A percentile compares a stretch with the other conserved stretches of the same genome.
Conservation (phyloP, 2,888 invertebrate genomes). For the Apamea crenata region DNA sequence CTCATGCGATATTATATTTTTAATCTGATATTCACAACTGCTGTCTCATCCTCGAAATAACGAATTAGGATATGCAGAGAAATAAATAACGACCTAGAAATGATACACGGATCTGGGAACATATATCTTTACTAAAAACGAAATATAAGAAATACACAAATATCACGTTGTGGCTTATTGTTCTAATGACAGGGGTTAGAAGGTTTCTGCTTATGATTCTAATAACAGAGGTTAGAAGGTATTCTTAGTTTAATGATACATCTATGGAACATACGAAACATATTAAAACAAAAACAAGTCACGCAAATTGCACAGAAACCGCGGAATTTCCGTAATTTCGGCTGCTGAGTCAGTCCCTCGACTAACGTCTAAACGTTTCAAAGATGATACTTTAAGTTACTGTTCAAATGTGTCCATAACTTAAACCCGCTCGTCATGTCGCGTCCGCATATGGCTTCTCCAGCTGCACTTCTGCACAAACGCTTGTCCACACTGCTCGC, state of each 20-base stretch:
- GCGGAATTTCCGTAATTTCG: neutral
- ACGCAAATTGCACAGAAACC: neutral
- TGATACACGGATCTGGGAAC: neutral
- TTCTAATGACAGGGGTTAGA: neutral
- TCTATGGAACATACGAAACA: neutral
- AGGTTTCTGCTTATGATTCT: neutral
- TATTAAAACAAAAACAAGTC: neutral
- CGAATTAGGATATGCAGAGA: neutral
- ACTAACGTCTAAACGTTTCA: neutral
- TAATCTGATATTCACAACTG: neutral
- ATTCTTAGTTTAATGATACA: neutral
- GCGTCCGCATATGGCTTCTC: conserved; percentile 62
- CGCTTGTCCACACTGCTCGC: conserved; percentile 53
- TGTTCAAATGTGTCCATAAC: neutral
- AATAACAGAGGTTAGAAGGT: neutral
- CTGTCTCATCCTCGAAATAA: neutral
- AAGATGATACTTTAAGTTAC: neutral
- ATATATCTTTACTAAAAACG: conserved; percentile 1
- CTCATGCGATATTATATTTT: neutral
- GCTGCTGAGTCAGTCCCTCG: neutral
- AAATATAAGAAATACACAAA: neutral
- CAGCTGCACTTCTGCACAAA: conserved; percentile 65
- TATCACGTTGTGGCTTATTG: neutral
- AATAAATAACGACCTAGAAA: neutral
- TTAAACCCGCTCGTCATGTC: conserved; percentile 44